Base-by-base conservation (phyloP, 64 coral and sea anemone genomes). In the Catalaphyllia jardinei region DNA sequence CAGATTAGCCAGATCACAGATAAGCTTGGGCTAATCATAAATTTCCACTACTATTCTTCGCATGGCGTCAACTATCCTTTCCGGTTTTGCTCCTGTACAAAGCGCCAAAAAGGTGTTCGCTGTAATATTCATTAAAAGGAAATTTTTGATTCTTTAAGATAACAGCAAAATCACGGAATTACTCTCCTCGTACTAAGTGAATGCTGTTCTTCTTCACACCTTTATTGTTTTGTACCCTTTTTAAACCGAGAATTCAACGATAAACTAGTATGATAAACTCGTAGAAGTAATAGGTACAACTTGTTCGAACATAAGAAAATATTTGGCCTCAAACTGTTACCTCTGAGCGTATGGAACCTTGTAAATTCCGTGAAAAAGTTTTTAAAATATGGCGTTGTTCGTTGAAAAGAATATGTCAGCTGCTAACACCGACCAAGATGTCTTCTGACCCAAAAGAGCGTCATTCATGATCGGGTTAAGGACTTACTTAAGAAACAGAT, bases 111-210 rank as follows among this genome's bases (percentile, higher is more conserved):
- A 19, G 14, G 1, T 61, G 20, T 57, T 12, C 78, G 65, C 22
- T 10, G 10, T 22, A 42, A 65, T 63, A 67, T 83, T 79, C 20
- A 83, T 46, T 46, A 62, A 10, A 19, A 64, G 60, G 69, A 67
- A 83, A 42, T 49, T 46, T 83, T 83, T 83, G 80, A 83, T 83
- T 62, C 31, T 83, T 69, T 17, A 15, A 83, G 80, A 83, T 83
- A 83, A 83, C 61, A 83, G 22, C 25, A 25, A 69, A 69, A 69
- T 69, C 65, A 69, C 5, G 65, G 65, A 11, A 27, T 25, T 25
- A 19, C 3, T 69, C 11, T 27, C 65, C 9, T 8, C 25, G 22
- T 3, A 25, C 8, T 35, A 35, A 35, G 65, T 69, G 65, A 24
- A 69, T 25, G 24, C 42, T 46, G 42, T 46, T 46, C 7, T 46